phyloP scores from a whole-genome alignment of 2,888 invertebrate genomes.

The Pristionchus japonicus region DNA sequence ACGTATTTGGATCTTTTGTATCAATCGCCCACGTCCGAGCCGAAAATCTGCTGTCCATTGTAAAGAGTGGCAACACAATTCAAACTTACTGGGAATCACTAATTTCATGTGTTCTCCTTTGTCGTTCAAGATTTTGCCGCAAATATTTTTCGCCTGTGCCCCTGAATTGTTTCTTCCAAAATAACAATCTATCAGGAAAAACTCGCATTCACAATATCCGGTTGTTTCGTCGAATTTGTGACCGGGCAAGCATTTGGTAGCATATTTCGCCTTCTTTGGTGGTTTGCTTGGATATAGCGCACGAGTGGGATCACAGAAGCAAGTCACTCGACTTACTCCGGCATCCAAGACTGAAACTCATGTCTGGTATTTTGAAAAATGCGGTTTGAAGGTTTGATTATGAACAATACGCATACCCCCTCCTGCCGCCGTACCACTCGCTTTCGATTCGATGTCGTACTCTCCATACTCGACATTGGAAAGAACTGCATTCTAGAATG shows the following conservation, averaged over 20 bases:
- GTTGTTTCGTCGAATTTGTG: neutral
- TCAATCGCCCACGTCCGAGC: neutral
- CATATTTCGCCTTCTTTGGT: neutral
- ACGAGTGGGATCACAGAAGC: neutral
- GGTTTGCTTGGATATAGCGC: no score
- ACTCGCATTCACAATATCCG: neutral
- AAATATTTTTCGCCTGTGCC: neutral
- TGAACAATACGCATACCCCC: no score
- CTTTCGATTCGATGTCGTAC: neutral
- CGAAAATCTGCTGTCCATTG: neutral
- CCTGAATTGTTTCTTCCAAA: neutral
- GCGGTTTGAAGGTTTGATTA: no score
- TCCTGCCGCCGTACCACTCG: neutral
- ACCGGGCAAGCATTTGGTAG: neutral
- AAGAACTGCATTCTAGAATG: neutral
- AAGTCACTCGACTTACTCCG: neutral
- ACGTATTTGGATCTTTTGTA: no score
- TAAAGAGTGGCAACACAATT: neutral
- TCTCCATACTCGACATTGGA: neutral
- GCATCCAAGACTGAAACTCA: neutral
- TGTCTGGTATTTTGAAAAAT: neutral
- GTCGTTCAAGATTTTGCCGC: neutral
- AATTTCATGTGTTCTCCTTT: neutral
- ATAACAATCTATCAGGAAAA: neutral
- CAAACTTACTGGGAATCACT: neutral